Conservation (phyloP, 2,113 vertebrate genomes). For the Oophaga pumilio region DNA sequence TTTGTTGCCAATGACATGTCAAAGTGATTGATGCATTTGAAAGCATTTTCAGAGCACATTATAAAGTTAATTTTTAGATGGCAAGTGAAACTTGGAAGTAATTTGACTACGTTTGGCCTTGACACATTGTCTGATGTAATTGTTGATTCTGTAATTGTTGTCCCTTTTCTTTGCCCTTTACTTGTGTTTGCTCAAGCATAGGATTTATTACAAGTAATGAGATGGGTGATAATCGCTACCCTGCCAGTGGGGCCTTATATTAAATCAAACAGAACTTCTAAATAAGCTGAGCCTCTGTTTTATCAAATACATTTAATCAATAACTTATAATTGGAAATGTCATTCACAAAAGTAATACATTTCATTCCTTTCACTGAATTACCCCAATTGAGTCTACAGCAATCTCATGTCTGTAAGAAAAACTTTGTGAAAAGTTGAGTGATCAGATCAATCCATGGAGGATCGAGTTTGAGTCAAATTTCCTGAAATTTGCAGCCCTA, state of each 20-base stretch:
- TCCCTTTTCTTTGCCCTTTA: slow-evolving; percentile 18
- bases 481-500: no score
- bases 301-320: background rate
- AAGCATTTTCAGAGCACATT: slow-evolving; percentile 44
- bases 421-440: background rate
- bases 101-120: slow-evolving; percentile 32
- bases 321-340: background rate
- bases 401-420: background rate
- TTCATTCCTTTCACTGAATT: background rate
- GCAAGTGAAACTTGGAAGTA: slow-evolving; percentile 38
- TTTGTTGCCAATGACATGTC: slow-evolving; percentile 30
- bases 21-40: slow-evolving; percentile 45
- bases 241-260: background rate
- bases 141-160: slow-evolving; percentile 14
- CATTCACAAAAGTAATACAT: background rate
- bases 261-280: background rate
- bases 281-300: background rate
- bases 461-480: no score
- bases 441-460: no score
- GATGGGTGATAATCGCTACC: background rate
- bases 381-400: background rate
- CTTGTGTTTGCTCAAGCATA: background rate
- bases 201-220: background rate
- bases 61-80: slow-evolving; percentile 36
- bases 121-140: slow-evolving; percentile 20